A percentile compares a stretch with the other conserved stretches of the same genome.
These are phyloP conservation scores for Burhinus bistriatus DNA, from an alignment of 2,113 vertebrate species.

Conservation along the genomic window DNA sequence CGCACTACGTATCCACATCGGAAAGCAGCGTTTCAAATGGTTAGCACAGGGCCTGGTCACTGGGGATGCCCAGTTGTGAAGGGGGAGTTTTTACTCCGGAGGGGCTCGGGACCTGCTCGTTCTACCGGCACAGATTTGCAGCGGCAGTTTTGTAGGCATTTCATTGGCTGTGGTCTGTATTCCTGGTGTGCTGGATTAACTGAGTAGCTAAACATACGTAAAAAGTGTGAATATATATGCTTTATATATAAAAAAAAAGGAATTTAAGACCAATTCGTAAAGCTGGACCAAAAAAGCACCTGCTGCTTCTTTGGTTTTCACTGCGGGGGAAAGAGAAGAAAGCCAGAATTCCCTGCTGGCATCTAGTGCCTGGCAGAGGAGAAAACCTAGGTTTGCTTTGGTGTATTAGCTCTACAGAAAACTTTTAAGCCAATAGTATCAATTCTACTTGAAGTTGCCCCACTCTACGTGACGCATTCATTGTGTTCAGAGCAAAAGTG, in stretches of 20 bases:
- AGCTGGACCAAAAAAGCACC: not conserved
- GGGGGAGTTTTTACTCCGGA: too few relatives aligned
- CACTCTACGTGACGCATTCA: too few relatives aligned
- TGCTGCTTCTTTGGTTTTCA: not conserved
- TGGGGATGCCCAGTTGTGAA: not conserved
- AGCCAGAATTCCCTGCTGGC: too few relatives aligned
- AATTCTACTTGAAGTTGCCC: too few relatives aligned
- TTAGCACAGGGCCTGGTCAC: fast-evolving
- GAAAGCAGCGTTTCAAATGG: too few relatives aligned
- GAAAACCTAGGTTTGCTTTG: not conserved
- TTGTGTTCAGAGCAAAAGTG: not conserved
- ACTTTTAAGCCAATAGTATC: not conserved
- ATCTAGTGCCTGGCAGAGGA: not conserved
- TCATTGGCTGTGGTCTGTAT: not conserved
- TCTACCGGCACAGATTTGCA: too few relatives aligned
- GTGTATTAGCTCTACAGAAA: not conserved
- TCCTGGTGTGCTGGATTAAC: too few relatives aligned
- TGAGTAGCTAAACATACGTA: fast-evolving
- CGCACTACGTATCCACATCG: fast-evolving
- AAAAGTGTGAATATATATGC: not conserved
- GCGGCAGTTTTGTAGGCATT: not conserved
- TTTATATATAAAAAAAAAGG: not conserved
- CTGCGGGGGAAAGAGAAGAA: not conserved
- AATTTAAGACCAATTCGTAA: not conserved
- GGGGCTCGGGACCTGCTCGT: not conserved